Evolutionary conservation across 2,113 vertebrate genomes (phyloP).

Genomic region (Poeciliopsis prolifica): DNA sequence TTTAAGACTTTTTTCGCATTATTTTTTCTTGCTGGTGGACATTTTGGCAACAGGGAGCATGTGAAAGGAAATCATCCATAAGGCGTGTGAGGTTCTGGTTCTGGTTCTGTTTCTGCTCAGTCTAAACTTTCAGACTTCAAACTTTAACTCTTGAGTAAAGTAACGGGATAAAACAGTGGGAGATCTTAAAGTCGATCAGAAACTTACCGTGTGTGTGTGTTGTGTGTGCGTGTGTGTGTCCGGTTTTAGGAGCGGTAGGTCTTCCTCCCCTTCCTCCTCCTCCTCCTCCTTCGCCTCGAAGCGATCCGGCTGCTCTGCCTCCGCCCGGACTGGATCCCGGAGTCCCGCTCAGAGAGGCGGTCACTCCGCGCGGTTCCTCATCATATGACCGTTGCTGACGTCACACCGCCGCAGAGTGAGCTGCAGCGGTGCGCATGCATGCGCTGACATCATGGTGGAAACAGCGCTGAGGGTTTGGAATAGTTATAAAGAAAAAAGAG

Average conservation of each 20-base stretch:
- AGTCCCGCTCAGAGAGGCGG: constrained; percentile 51
- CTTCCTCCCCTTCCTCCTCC: constrained; percentile 27
- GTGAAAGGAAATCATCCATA: too few species aligned
- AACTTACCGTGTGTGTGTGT: constrained; percentile 43
- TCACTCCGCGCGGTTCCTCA: constrained; percentile 41
- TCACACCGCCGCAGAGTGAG: too few species aligned
- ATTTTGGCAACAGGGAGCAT: background rate
- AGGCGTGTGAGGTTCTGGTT: too few species aligned
- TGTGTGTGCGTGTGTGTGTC: constrained; percentile 12
- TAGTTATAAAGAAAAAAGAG: too few species aligned
- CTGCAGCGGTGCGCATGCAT: background rate
- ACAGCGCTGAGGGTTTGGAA: too few species aligned
- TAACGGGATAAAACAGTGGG: too few species aligned
- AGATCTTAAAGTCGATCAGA: background rate
- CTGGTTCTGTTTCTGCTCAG: too few species aligned
- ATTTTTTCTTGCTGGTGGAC: background rate
- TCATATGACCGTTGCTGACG: constrained; percentile 22
- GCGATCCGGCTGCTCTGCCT: constrained; percentile 31
- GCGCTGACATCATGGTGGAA: too few species aligned
- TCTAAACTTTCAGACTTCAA: background rate
- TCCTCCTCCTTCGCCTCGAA: background rate
- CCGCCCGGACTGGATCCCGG: constrained; percentile 15
- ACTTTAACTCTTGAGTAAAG: too few species aligned
- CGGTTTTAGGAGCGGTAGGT: constrained; percentile 17
- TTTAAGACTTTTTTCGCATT: background rate